Evolutionary conservation across 2,797 vertebrate genomes (phyloP), one percentile per base, ranked within the genome.

Genomic region (Staurois parvus): DNA sequence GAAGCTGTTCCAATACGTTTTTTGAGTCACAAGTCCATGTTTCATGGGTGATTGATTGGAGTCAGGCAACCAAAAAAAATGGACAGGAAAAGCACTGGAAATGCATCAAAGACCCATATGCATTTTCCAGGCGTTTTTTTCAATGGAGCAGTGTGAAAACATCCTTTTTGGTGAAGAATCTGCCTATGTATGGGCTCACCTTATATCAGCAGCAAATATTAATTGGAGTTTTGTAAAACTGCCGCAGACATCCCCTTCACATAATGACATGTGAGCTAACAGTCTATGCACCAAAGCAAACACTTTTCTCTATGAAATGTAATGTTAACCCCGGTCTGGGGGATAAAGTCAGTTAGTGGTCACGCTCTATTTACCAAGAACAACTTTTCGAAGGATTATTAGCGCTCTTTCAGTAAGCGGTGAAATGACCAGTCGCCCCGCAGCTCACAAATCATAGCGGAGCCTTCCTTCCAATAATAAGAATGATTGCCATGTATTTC

Each of bases 251-350:
- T 68, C 64, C 67, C 77, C 34, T 79, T 52, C 68, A 12, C 62
- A 42, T 40, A 79, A 30, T 68, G 77, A 79, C 77, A 68, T 79
- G 77, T 79, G 64, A 67, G 64, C 59, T 79, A 80, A 80, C 66
- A 72, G 45, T 52, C 69, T 30, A 70, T 80, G 78, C 78, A 70
- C 52, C 56, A 80, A 70, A 80, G 17, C 67, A 80, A 80, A 80
- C 67, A 70, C 37, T 26, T 80, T 72, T 28, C 67, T 37, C n/a
- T 66, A 40, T 56, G 69, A 80, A 56, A 70, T 70, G 40, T 79
- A 68, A 79, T 40, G 21, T 68, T 30, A 68, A 17, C 66, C 37
- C 34, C 77, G 8, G 11, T 70, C 30, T 9, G 21, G 42, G 37
- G 67, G 29, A 34, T 67, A 56, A 19, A 13, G 78, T 37, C 19